Conservation (phyloP, 2,113 vertebrate genomes). For the Apodemus sylvaticus region DNA sequence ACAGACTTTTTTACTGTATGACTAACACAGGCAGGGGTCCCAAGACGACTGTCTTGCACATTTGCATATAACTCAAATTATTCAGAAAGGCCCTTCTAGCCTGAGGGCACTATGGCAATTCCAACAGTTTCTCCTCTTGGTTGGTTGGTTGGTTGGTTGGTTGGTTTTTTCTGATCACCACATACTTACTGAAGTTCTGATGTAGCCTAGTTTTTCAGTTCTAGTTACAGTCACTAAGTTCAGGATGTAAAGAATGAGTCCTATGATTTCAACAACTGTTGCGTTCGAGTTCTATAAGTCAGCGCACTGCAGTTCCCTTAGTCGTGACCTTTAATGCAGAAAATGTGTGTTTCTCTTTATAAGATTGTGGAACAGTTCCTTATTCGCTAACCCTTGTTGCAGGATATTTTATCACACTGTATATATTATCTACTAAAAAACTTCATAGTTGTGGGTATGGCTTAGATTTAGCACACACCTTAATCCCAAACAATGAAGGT, state of each 20-base stretch:
- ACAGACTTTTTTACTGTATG: neutral
- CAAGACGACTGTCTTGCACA: neutral
- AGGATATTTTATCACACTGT: too few relatives aligned
- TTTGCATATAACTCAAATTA: slow-evolving; percentile 12
- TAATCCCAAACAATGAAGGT: too few relatives aligned
- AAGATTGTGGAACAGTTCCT: neutral
- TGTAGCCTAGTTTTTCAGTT: slow-evolving; percentile 49
- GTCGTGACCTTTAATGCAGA: neutral
- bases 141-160: too few relatives aligned
- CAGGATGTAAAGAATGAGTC: neutral
- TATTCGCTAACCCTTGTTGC: neutral
- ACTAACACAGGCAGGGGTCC: neutral
- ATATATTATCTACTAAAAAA: too few relatives aligned
- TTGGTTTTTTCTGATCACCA: neutral
- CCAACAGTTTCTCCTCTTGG: neutral
- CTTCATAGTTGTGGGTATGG: too few relatives aligned
- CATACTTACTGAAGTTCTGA: slow-evolving; percentile 31
- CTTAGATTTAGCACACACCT: too few relatives aligned
- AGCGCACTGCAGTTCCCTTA: neutral
- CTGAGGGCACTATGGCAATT: slow-evolving; percentile 28
- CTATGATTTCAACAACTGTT: slow-evolving; percentile 4
- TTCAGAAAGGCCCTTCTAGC: slow-evolving; percentile 14
- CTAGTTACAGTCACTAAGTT: neutral
- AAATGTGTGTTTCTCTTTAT: neutral
- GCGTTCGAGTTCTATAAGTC: slow-evolving; percentile 41